phyloP scores from a whole-genome alignment of 2,797 vertebrate genomes.

The Mastacembelus armatus region DNA sequence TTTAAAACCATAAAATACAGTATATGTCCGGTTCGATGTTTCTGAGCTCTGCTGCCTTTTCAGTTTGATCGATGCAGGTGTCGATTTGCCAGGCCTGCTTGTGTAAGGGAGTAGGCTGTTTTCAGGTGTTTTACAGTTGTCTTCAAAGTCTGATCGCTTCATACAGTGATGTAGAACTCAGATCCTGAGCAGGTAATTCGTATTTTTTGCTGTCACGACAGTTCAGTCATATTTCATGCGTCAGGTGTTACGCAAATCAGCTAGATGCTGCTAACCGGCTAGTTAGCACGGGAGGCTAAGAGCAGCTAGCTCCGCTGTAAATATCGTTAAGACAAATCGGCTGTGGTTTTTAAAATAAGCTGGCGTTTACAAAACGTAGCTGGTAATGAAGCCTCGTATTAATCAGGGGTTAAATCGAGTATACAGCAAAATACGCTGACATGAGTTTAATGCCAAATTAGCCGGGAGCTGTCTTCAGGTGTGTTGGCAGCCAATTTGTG shows the following conservation, averaged over 20 bases:
- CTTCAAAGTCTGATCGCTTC: neutral
- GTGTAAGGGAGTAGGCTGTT: slow-evolving; percentile 45
- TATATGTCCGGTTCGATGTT: slow-evolving; percentile 23
- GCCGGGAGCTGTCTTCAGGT: neutral
- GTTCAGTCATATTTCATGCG: neutral
- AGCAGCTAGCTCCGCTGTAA: slow-evolving; percentile 11
- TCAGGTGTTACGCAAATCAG: neutral
- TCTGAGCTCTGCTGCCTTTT: slow-evolving; percentile 40
- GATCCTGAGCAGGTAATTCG: slow-evolving; percentile 48
- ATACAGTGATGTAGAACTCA: slow-evolving; percentile 53
- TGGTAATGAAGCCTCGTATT: neutral
- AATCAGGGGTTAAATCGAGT: neutral
- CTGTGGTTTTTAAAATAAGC: slow-evolving; percentile 5
- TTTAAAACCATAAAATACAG: neutral
- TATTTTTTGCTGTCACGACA: neutral
- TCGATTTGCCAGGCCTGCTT: slow-evolving; percentile 57
- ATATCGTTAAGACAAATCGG: neutral
- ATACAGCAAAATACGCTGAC: neutral
- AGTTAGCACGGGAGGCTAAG: slow-evolving; percentile 52
- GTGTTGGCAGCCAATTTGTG: neutral
- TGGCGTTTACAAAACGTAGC: neutral
- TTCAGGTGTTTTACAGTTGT: slow-evolving; percentile 32
- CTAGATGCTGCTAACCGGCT: slow-evolving; percentile 7
- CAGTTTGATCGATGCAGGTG: neutral
- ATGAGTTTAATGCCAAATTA: neutral